These are phyloP conservation scores for Channa maculata DNA, from an alignment of 2,113 vertebrate species.

Conservation along the genomic window DNA sequence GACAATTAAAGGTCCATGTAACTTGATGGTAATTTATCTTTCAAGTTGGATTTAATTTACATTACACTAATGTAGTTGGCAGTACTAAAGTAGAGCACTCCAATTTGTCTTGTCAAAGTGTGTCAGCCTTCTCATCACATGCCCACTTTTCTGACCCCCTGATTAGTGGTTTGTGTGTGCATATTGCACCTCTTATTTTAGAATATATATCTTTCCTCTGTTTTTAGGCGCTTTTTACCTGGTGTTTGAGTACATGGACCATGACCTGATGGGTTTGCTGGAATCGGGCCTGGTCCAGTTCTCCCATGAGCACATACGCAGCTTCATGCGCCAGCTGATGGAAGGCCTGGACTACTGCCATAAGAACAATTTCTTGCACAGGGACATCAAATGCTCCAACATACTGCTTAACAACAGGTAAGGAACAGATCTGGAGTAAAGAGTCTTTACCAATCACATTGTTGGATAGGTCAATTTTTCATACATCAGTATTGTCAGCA, in stretches of 20 bases:
- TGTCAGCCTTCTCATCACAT: too few species aligned
- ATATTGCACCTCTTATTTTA: too few species aligned
- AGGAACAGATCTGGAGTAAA: too few species aligned
- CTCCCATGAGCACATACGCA: constrained; percentile 97
- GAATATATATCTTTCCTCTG: background rate
- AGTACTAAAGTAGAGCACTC: background rate
- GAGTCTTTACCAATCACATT: too few species aligned
- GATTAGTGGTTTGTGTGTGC: too few species aligned
- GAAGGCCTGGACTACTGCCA: constrained; percentile 99
- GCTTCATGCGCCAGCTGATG: constrained; percentile 99
- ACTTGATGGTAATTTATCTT: background rate
- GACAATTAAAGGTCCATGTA: background rate
- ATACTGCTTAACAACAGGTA: constrained; percentile 98
- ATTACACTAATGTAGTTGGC: background rate
- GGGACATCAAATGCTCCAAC: constrained; percentile 99
- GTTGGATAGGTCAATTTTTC: background rate
- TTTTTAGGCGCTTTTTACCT: constrained; percentile 93
- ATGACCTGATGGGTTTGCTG: constrained; percentile 98
- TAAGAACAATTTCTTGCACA: constrained; percentile 98
- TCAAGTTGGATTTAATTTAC: background rate
- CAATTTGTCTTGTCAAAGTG: too few species aligned
- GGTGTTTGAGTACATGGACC: constrained; percentile 99
- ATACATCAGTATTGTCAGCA: background rate
- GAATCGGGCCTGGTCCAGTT: constrained; percentile 98
- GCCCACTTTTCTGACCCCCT: too few species aligned